Base-by-base conservation (phyloP, 2,113 vertebrate species). In the Bujurquina vittata region DNA sequence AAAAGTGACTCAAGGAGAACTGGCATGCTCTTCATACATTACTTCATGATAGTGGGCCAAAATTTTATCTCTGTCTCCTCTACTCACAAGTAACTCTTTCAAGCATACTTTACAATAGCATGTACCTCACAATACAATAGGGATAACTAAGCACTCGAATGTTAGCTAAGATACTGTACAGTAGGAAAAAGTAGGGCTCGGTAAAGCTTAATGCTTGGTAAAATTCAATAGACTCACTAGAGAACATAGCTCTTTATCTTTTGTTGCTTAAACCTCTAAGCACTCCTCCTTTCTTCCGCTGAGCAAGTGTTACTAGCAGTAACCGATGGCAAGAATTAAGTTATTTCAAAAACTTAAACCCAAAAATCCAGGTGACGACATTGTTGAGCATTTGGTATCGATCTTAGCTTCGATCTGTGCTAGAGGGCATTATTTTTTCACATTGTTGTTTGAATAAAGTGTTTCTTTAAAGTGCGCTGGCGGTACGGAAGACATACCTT, bases 281-380 rank as follows among this genome's bases (percentile, higher is more conserved):
- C 76, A 88, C 59, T 55, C 49, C 22, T 75, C 18, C 31, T 52
- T 54, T 81, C 62, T 69, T 55, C 29, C 59, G 43, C 63, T 75
- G 35, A 80, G 77, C 4, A 23, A 58, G 23, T 60, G 15, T 43
- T 77, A 79, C 67, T 15, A 84, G 40, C 37, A 76, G 40, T 58
- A 69, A 69, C 43, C 52, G 49, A 0, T 0, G 2, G 23, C 15
- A 0, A 23, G 23, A 52, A 20, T 26, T 15, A 75, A 80, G 52
- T 14, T 65, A 9, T 76, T 79, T 55, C 20, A 62, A 67, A 80
- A 80, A n/a, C 4, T 0, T 26, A 76, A 82, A 65, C 26, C 35
- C 29, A 31, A 60, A 80, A 75, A 83, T 52, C 5, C 55, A 62
- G n/a, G 14, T 84, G 52, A 33, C 35, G 33, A 31, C 54, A 31